These are phyloP conservation scores for Leptestheria dahalacensis DNA, from an alignment of 1,140 invertebrate species.

Conservation along the genomic window DNA sequence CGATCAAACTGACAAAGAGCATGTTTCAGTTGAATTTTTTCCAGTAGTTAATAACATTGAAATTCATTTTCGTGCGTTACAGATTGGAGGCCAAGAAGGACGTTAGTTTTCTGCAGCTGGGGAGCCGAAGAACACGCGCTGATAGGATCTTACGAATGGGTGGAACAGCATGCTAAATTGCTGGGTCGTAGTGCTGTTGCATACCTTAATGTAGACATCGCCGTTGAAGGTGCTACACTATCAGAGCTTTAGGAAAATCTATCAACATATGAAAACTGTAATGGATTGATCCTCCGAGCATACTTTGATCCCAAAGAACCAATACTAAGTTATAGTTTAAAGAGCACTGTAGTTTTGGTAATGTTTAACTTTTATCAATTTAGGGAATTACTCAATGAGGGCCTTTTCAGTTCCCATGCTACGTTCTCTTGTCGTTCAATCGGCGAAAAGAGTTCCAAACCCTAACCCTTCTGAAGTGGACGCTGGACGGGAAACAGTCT, in stretches of 20 bases:
- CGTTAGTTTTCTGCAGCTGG: constrained; percentile 34
- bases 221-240: constrained; percentile 1
- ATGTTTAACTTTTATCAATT: constrained; percentile 7
- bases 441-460: constrained; percentile 22
- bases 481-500: constrained; percentile 15
- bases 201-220: constrained; percentile 26
- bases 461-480: constrained; percentile 13
- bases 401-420: constrained; percentile 19
- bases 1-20: constrained; percentile 21
- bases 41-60: background rate
- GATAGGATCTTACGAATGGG: constrained; percentile 33
- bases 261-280: too few species aligned
- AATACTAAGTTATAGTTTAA: too few species aligned
- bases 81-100: constrained; percentile 29
- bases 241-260: constrained; percentile 16
- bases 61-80: constrained; percentile 17
- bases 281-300: too few species aligned
- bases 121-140: constrained; percentile 34
- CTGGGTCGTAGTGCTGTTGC: constrained; percentile 24
- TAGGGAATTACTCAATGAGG: constrained; percentile 5
- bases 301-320: too few species aligned
- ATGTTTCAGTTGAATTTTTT: background rate
- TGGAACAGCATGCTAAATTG: constrained; percentile 23
- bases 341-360: constrained; percentile 13
- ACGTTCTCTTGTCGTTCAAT: constrained; percentile 23